Conservation (phyloP, 2,888 invertebrate species). For the Drymonia ruficornis region DNA sequence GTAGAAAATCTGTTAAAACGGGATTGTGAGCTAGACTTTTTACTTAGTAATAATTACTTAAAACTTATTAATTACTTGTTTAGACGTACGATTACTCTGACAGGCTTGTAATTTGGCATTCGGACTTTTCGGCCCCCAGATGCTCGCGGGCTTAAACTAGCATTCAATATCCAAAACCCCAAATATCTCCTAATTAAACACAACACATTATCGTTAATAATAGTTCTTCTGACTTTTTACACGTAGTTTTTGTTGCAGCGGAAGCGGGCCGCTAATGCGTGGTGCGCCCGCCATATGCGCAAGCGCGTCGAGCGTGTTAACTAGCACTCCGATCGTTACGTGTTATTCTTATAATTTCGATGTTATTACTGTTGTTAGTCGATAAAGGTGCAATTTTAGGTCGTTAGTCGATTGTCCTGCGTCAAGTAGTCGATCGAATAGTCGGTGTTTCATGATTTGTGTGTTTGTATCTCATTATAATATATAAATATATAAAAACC, state of each 20-base stretch:
- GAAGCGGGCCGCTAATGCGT: constrained; percentile 51
- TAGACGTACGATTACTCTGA: no score
- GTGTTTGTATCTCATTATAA: no score
- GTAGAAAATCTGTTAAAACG: no score
- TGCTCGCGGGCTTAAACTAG: neutral
- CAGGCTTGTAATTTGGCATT: no score
- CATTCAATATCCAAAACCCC: neutral
- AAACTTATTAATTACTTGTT: no score
- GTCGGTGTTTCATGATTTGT: constrained; percentile 7
- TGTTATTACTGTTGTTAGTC: constrained; percentile 67
- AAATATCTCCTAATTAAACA: constrained; percentile 11
- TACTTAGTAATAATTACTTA: no score
- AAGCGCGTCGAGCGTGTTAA: constrained; percentile 34
- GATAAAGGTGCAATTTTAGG: constrained; percentile 48
- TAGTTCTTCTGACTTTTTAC: constrained; percentile 7
- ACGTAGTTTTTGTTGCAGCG: constrained; percentile 30
- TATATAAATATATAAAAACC: no score
- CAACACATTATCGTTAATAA: constrained; percentile 7
- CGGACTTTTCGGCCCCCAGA: no score
- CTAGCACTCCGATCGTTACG: constrained; percentile 43
- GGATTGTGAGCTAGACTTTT: no score
- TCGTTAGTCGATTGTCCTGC: constrained; percentile 65
- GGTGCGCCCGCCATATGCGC: constrained; percentile 65
- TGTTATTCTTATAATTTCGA: constrained; percentile 29
- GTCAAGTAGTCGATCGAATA: constrained; percentile 19